Evolutionary conservation across 2,888 invertebrate species (phyloP).

Genomic region (Thymelicus sylvestris): DNA sequence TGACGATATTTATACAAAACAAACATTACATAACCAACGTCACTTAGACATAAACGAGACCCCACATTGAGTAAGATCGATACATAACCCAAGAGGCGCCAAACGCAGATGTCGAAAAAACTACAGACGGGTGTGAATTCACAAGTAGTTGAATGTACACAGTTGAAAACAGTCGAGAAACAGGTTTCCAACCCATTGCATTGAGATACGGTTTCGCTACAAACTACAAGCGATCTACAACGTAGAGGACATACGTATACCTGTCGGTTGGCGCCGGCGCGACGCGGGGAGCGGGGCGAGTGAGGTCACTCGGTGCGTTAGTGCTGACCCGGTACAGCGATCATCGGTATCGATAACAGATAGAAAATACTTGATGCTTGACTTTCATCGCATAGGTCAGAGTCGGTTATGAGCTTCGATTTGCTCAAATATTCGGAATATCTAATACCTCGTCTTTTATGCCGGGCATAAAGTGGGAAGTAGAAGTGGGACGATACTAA

Average conservation of each 20-base stretch:
- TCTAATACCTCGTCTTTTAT: too few relatives aligned
- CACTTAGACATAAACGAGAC: not conserved
- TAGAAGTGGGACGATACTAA: too few relatives aligned
- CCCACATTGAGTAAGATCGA: not conserved
- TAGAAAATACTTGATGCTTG: too few relatives aligned
- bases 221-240: not conserved
- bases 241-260: slow-evolving; percentile 46
- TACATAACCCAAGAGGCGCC: not conserved
- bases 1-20: not conserved
- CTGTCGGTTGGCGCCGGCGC: slow-evolving; percentile 69
- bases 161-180: not conserved
- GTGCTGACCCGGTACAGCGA: slow-evolving; percentile 14
- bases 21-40: not conserved
- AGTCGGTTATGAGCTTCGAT: too few relatives aligned
- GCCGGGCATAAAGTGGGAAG: too few relatives aligned
- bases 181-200: slow-evolving; percentile 17
- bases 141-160: not conserved
- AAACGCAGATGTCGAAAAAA: not conserved
- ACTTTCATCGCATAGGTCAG: too few relatives aligned
- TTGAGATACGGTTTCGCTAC: slow-evolving; percentile 11
- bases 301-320: slow-evolving; percentile 68
- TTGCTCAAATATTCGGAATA: too few relatives aligned
- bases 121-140: not conserved
- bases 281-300: slow-evolving; percentile 69
- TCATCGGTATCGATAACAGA: slow-evolving; percentile 38